Conservation (phyloP, 2,113 vertebrate species). For the Meleagris gallopavo region DNA sequence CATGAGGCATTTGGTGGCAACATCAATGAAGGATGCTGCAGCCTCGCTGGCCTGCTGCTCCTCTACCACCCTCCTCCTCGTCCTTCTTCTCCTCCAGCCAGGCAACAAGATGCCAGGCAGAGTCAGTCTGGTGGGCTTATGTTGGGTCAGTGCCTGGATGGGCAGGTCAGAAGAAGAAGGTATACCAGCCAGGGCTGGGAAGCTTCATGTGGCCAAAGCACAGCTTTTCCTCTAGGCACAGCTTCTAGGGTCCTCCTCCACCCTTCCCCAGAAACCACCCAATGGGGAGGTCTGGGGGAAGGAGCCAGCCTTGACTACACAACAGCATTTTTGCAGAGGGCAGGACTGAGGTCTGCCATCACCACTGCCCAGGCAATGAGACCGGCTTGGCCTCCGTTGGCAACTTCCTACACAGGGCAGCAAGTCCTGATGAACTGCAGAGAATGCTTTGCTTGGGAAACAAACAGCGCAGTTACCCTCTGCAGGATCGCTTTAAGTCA, state of each 20-base stretch:
- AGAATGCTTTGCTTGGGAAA: slow-evolving; percentile 44
- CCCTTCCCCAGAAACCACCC: neutral
- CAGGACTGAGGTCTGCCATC: rapidly evolving
- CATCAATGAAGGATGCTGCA: rapidly evolving
- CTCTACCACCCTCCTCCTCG: neutral
- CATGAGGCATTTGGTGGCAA: neutral
- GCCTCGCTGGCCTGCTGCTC: neutral
- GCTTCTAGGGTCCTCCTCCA: neutral
- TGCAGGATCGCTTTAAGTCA: slow-evolving; percentile 45
- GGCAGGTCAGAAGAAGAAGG: neutral
- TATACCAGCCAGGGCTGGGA: neutral
- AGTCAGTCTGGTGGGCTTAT: neutral
- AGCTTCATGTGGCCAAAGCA: neutral
- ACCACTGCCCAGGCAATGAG: neutral
- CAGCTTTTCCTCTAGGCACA: rapidly evolving
- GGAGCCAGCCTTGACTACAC: neutral
- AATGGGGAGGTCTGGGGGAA: neutral
- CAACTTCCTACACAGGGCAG: neutral
- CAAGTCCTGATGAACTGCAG: slow-evolving; percentile 32
- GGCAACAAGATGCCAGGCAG: neutral
- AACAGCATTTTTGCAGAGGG: neutral
- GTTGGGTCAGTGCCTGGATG: neutral
- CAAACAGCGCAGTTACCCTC: slow-evolving; percentile 29
- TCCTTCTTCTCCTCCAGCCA: neutral
- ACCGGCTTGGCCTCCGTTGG: neutral